Evolutionary conservation across 2,797 vertebrate genomes (phyloP), one percentile per base, ranked within the genome.

Genomic region (Pygocentrus nattereri): DNA sequence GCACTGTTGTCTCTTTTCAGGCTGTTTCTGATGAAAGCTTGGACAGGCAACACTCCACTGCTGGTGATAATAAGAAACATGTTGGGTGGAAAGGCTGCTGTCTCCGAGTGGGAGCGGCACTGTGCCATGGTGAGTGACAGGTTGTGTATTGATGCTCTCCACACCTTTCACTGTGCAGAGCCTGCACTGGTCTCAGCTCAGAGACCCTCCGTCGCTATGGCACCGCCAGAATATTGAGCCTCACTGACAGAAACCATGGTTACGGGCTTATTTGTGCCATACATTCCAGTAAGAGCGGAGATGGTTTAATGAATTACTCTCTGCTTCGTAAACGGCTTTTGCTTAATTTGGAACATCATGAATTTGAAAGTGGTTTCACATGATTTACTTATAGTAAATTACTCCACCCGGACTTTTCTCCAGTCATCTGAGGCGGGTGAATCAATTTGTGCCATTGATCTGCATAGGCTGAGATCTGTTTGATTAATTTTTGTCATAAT

Each of bases 21-120:
- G 41, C 58, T 79, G 74, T 83, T 82, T 81, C 52, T 86, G 69
- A 76, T 30, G 58, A 86, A 84, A 78, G 65, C 79, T 77, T 34
- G 52, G 82, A 79, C 79, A 82, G 85, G 54, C 71, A 79, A 74
- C 71, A 79, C 76, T 87, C 78, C 78, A 80, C 70, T 82, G 62
- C 69, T 85, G 76, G 74, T 84, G 85, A 82, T 88, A 84, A 85
- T 89, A 78, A 82, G 70, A 84, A 74, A 59, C 79, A 76, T 80
- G 78, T 65, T 56, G 78, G 74, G 77, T 50, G 62, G 73, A 52
- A 79, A 13, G 11, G 44, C 50, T 64, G 76, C 76, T 56, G 41
- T 69, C 74, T 67, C 23, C 31, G 52, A 85, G 50, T 67, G 68
- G 54, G 47, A 50, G 72, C 68, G 47, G 47, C 44, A 69, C 49